These are phyloP conservation scores for Plectrocnemia conspersa DNA, from an alignment of 1,140 invertebrate genomes.

Conservation along the genomic window DNA sequence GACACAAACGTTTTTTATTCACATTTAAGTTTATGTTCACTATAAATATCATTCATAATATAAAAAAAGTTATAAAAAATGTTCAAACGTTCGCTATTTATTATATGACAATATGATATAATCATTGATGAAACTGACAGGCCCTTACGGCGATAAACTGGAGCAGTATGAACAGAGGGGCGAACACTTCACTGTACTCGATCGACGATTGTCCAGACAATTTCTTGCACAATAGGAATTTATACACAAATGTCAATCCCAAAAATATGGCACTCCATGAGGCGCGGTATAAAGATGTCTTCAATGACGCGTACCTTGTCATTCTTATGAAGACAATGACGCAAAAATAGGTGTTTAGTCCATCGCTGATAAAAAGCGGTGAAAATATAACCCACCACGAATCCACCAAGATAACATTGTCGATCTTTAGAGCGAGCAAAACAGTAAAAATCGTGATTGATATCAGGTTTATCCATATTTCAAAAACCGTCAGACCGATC, in stretches of 20 bases:
- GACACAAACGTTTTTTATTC: too few species aligned
- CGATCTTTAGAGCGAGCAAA: conserved; percentile 70
- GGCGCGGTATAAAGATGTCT: conserved; percentile 71
- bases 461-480: conserved; percentile 85
- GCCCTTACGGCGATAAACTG: conserved; percentile 87
- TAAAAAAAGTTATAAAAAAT: too few species aligned
- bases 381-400: conserved; percentile 85
- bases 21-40: too few species aligned
- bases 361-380: conserved; percentile 87
- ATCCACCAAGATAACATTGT: conserved; percentile 57
- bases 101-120: too few species aligned
- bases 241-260: conserved; percentile 83
- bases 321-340: conserved; percentile 91
- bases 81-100: too few species aligned
- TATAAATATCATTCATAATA: too few species aligned
- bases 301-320: conserved; percentile 75
- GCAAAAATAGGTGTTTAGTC: conserved; percentile 89
- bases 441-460: conserved; percentile 80
- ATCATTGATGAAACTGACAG: conserved; percentile 74
- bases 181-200: conserved; percentile 88
- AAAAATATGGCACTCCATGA: conserved; percentile 83
- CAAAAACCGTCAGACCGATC: conserved; percentile 89
- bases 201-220: conserved; percentile 71
- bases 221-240: conserved; percentile 87
- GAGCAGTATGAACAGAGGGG: conserved; percentile 85